phyloP scores from a whole-genome alignment of 2,888 invertebrate genomes.

The Pollenia griseotomentosa region DNA sequence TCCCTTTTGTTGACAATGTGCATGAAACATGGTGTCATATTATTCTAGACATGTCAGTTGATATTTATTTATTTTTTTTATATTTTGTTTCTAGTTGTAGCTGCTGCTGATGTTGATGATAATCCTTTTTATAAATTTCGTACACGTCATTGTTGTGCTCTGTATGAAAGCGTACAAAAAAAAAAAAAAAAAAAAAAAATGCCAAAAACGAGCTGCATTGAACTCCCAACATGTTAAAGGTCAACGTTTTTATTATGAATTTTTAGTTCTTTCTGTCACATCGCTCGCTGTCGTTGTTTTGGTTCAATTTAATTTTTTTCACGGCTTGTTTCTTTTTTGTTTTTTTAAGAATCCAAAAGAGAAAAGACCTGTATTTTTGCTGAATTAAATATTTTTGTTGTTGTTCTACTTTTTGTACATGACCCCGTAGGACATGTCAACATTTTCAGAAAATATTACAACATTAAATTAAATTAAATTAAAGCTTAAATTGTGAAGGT shows the following conservation, averaged over 20 bases:
- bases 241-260: slow-evolving; percentile 50
- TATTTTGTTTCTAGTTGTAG: background rate
- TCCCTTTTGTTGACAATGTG: slow-evolving; percentile 25
- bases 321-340: background rate
- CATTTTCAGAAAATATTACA: slow-evolving; percentile 18
- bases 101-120: background rate
- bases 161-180: background rate
- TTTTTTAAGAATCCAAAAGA: background rate
- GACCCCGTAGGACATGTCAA: slow-evolving; percentile 55
- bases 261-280: background rate
- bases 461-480: slow-evolving; percentile 50
- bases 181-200: no score
- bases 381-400: background rate
- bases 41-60: slow-evolving; percentile 41
- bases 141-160: slow-evolving; percentile 11
- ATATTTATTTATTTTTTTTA: background rate
- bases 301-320: background rate
- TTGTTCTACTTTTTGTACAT: slow-evolving; percentile 15
- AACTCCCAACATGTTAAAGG: slow-evolving; percentile 39
- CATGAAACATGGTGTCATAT: slow-evolving; percentile 3
- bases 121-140: slow-evolving; percentile 7
- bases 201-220: slow-evolving; percentile 19
- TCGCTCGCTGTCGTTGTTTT: background rate
- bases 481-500: slow-evolving; percentile 26
- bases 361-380: background rate